phyloP scores from a whole-genome alignment of 2,113 vertebrate species.

The Canis aureus region DNA sequence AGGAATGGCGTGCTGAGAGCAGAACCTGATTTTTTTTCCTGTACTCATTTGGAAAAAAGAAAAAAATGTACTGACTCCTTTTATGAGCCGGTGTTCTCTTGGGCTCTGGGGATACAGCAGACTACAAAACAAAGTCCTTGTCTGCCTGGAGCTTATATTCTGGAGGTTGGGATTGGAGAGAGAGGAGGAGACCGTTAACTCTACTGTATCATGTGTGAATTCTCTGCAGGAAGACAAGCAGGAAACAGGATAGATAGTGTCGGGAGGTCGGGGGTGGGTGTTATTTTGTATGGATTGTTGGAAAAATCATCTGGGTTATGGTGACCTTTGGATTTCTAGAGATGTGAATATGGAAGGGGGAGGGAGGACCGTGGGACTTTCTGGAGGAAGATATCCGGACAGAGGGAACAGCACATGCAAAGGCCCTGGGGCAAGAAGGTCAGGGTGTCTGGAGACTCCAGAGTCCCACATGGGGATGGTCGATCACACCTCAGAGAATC shows the following conservation, averaged over 20 bases:
- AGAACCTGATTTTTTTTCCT: not conserved
- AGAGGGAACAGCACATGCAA: not conserved
- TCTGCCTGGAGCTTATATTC: not conserved
- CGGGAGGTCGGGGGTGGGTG: not conserved
- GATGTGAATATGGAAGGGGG: not conserved
- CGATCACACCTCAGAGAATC: not conserved
- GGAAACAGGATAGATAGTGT: not conserved
- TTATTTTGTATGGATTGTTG: not conserved
- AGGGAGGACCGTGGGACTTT: not conserved
- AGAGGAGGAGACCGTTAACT: not conserved
- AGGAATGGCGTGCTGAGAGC: not conserved
- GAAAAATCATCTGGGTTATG: not conserved
- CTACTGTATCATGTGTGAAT: not conserved
- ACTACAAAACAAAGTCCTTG: not conserved
- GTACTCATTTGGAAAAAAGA: not conserved
- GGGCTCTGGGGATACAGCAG: not conserved
- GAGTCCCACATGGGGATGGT: not conserved
- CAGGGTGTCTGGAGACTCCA: too few species aligned
- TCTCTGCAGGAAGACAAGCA: not conserved
- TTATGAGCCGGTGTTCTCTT: not conserved
- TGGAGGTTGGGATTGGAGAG: not conserved
- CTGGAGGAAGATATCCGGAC: not conserved
- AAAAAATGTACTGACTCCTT: not conserved
- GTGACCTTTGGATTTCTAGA: not conserved
- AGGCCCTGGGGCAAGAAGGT: not conserved